Base-by-base conservation (phyloP, 2,113 vertebrate species). In the Serinus canaria region DNA sequence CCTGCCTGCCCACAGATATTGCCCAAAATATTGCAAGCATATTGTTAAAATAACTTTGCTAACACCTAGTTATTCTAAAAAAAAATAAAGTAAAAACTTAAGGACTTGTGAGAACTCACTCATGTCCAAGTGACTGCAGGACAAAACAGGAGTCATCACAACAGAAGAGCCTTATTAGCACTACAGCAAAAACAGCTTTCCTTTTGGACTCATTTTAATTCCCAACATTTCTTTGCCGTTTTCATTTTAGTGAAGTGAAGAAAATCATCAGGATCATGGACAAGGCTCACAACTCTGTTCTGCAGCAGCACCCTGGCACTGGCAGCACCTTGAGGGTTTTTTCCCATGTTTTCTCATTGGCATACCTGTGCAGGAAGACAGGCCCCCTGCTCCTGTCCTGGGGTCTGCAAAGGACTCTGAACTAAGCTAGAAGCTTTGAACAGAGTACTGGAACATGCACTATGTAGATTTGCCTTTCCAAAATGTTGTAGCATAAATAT, bases 31-130 rank as follows among this genome's bases (percentile, higher is more conserved):
- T 33, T 43, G 37, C 23, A 94, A 72, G 7, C 10, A 37, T 19
- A 66, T 9, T n/a, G 43, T 70, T 89, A 91, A 94, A 67, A 68
- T 84, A 69, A 60, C 85, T 95, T 91, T 87, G n/a, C 22, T 84
- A 84, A 87, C 10, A 67, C 10, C 12, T 70, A 72, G n/a, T 75
- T 41, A 41, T 23, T 67, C 13, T 67, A 56, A 49, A 72, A 89
- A 84, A 59, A 82, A 89, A 64, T 15, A 74, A 93, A 67, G 15
- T 8, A 56, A 83, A 81, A 67, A 44, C 28, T 33, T 19, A 72
- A 43, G 22, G 67, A 75, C 67, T 70, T 50, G 21, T 28, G 55
- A 70, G 25, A 35, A 31, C 58, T 62, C 7, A 6, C 7, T 24
- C 41, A 47, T 5, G 16, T 68, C 58, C 47, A 94, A 14, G 24